These are phyloP conservation scores for Ichneumoninae sp. DNA, from an alignment of 2,888 invertebrate species.

Conservation along the genomic window DNA sequence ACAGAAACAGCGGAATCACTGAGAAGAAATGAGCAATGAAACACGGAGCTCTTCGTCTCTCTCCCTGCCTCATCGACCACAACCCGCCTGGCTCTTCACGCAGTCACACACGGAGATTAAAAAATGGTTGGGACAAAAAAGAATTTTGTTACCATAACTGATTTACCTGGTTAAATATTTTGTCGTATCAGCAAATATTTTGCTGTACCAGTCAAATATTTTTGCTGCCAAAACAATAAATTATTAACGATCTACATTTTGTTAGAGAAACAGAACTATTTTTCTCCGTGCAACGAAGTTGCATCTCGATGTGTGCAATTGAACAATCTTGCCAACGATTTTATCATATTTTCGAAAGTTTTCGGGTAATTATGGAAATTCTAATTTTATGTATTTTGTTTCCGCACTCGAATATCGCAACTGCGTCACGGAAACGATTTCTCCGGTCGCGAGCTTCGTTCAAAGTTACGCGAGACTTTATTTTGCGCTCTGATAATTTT, in stretches of 20 bases:
- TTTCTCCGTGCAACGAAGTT: constrained; percentile 11
- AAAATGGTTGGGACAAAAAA: no score
- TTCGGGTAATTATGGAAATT: neutral
- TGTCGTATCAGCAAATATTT: no score
- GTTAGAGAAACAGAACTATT: no score
- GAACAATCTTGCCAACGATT: neutral
- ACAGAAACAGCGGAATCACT: constrained; percentile 25
- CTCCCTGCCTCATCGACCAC: neutral
- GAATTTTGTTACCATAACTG: no score
- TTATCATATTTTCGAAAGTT: neutral
- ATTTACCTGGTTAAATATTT: no score
- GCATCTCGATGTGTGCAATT: constrained; percentile 27
- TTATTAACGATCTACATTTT: no score
- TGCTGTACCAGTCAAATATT: no score
- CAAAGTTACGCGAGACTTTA: neutral
- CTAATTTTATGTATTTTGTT: neutral
- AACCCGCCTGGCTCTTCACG: neutral
- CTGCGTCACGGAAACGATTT: neutral
- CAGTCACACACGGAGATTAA: neutral
- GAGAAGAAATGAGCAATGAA: constrained; percentile 19
- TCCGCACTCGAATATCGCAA: neutral
- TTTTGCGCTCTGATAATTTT: neutral
- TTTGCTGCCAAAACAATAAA: no score
- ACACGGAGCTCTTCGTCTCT: constrained; percentile 13
- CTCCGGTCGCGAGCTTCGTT: neutral